phyloP scores from a whole-genome alignment of 2,888 invertebrate species.

The Rhaphigaster nebulosa region DNA sequence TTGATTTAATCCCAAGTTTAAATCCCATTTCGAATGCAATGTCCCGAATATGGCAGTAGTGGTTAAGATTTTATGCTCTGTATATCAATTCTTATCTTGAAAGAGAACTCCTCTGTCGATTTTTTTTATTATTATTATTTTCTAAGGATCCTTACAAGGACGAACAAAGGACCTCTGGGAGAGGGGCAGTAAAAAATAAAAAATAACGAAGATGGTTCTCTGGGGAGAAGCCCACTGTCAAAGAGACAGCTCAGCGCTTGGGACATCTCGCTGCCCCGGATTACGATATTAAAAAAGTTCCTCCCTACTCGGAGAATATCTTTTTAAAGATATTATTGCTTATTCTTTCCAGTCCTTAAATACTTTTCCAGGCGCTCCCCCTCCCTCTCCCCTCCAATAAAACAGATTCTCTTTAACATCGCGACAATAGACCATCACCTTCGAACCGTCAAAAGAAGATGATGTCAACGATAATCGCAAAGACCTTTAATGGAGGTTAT shows the following conservation, averaged over 20 bases:
- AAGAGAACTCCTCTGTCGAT: not conserved
- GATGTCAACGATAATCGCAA: not conserved
- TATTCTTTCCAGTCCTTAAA: constrained; percentile 20
- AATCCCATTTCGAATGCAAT: no score
- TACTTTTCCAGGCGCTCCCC: not conserved
- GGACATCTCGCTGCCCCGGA: not conserved
- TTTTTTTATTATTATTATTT: not conserved
- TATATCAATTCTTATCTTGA: not conserved
- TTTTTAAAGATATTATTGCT: constrained; percentile 17
- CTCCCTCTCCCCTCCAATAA: not conserved
- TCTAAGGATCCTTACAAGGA: not conserved
- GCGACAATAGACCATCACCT: not conserved
- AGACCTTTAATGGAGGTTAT: not conserved
- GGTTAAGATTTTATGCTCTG: no score
- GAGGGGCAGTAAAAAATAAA: not conserved
- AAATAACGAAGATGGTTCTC: not conserved
- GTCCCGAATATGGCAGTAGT: no score
- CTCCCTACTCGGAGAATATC: not conserved
- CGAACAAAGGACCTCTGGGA: not conserved
- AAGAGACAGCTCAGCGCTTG: not conserved
- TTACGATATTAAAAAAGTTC: constrained; percentile 35
- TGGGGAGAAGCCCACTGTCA: not conserved
- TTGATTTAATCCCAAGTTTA: no score
- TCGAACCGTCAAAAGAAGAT: not conserved
- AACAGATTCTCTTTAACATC: not conserved